phyloP scores from a whole-genome alignment of 2,888 invertebrate species.

The Parelbella ahira region DNA sequence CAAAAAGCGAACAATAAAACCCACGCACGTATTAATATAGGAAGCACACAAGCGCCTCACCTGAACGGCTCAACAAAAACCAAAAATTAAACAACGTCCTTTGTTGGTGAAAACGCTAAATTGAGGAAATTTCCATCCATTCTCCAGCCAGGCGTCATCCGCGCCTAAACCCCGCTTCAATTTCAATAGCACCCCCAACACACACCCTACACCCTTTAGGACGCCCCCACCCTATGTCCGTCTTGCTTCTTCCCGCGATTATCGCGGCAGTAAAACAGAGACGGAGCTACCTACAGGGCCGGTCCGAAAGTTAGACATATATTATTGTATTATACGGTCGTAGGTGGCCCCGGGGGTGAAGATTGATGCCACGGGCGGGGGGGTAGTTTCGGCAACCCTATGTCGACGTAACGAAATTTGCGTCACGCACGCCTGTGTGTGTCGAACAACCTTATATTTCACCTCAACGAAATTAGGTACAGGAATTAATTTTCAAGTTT shows the following conservation, averaged over 20 bases:
- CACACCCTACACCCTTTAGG: conserved; percentile 79
- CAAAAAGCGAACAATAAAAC: conserved; percentile 20
- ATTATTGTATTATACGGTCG: conserved; percentile 79
- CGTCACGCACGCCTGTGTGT: conserved; percentile 65
- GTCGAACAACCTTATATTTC: conserved; percentile 68
- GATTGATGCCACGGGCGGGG: conserved; percentile 68
- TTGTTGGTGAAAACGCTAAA: conserved; percentile 80
- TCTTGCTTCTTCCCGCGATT: conserved; percentile 43
- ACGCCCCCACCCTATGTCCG: conserved; percentile 61
- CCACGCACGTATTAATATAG: conserved; percentile 21
- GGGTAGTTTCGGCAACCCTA: conserved; percentile 78
- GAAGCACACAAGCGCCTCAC: conserved; percentile 40
- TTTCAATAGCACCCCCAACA: conserved; percentile 79
- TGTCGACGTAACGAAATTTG: conserved; percentile 75
- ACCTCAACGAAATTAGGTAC: conserved; percentile 70
- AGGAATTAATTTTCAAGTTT: conserved; percentile 77
- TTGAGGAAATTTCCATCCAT: conserved; percentile 81
- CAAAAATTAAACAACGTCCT: conserved; percentile 79
- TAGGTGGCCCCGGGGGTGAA: conserved; percentile 75
- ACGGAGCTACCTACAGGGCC: conserved; percentile 70
- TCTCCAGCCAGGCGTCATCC: conserved; percentile 80
- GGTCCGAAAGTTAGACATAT: conserved; percentile 81
- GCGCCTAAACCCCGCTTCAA: conserved; percentile 80
- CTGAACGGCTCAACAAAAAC: conserved; percentile 68
- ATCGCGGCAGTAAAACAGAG: conserved; percentile 40